Evolutionary conservation across 2,888 invertebrate genomes (phyloP).

Genomic region (Mantis religiosa): DNA sequence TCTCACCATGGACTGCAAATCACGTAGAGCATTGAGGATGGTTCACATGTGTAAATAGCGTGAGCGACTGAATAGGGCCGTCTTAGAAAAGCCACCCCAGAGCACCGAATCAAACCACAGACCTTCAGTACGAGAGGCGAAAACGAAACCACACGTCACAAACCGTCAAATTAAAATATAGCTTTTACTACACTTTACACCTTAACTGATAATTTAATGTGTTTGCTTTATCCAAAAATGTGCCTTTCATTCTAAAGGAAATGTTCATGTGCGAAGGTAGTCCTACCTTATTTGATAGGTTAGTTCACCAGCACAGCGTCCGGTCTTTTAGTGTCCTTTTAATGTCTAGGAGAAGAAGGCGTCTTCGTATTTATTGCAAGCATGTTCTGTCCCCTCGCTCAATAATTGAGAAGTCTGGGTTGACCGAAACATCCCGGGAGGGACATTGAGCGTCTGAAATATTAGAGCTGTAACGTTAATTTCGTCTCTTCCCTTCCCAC

Average conservation of each 20-base stretch:
- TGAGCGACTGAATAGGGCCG: no score
- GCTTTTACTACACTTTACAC: no score
- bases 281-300: background rate
- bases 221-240: background rate
- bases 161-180: no score
- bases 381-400: background rate
- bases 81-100: no score
- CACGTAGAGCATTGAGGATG: no score
- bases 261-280: background rate
- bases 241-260: no score
- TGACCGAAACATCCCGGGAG: conserved; percentile 12
- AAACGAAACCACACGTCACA: no score
- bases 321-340: background rate
- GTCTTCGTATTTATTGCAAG: background rate
- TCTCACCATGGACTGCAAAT: no score
- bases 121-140: no score
- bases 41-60: no score
- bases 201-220: background rate
- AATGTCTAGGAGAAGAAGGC: background rate
- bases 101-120: no score
- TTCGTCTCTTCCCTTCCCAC: background rate
- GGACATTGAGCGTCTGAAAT: conserved; percentile 15
- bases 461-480: conserved; percentile 15
- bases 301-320: background rate
- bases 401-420: conserved; percentile 22